Conservation (phyloP, 2,888 invertebrate genomes). For the Eurois occulta region DNA sequence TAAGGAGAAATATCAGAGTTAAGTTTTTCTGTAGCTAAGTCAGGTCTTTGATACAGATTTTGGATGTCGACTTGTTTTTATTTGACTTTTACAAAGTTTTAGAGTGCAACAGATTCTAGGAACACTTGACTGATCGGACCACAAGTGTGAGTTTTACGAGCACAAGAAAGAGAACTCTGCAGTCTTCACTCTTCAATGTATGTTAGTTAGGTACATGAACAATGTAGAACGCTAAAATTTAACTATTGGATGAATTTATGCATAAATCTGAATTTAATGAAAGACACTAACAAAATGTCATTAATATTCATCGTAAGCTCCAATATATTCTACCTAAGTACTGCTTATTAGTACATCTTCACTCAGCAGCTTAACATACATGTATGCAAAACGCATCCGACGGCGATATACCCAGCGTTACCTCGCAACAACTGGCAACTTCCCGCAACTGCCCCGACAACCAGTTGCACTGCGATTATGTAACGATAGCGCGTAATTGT, state of each 20-base stretch:
- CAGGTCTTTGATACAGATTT: background rate
- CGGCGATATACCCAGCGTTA: slow-evolving; percentile 33
- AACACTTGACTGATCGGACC: slow-evolving; percentile 11
- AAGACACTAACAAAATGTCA: slow-evolving; percentile 2
- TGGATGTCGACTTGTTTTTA: background rate
- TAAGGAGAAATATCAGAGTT: background rate
- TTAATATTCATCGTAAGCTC: background rate
- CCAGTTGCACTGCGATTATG: slow-evolving; percentile 54
- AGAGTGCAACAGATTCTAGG: background rate
- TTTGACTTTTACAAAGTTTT: background rate
- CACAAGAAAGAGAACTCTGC: background rate
- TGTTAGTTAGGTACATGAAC: background rate
- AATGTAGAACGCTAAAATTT: background rate
- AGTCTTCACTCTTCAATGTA: background rate
- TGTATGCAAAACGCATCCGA: slow-evolving; percentile 46
- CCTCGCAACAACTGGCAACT: slow-evolving; percentile 13
- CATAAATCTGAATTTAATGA: background rate
- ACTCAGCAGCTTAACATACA: slow-evolving; percentile 42
- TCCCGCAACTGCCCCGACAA: slow-evolving; percentile 22
- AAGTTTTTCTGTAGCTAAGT: background rate
- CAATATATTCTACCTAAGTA: slow-evolving; percentile 4
- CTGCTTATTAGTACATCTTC: slow-evolving; percentile 37
- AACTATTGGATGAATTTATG: background rate
- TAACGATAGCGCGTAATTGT: slow-evolving; percentile 58
- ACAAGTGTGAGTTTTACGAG: slow-evolving; percentile 8